Conservation (phyloP, 1,140 invertebrate species). For the Oppia nitens region DNA sequence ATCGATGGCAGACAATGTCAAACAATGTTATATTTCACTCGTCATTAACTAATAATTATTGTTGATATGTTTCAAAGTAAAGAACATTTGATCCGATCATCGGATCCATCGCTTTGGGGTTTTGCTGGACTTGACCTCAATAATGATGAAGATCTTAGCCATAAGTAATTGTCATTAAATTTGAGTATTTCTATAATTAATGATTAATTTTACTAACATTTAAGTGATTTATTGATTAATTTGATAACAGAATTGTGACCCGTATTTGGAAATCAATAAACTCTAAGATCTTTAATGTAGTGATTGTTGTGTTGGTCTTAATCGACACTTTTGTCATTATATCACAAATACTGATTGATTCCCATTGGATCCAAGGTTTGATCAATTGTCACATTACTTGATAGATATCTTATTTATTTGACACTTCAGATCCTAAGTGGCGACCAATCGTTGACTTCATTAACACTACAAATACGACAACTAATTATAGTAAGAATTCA, state of each 20-base stretch:
- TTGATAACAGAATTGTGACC: background rate
- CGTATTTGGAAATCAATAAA: conserved; percentile 17
- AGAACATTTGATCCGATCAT: conserved; percentile 22
- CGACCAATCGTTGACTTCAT: background rate
- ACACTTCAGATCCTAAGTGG: background rate
- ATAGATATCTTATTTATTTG: too few species aligned
- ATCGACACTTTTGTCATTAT: conserved; percentile 18
- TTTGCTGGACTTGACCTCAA: conserved; percentile 17
- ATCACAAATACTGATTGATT: conserved; percentile 17
- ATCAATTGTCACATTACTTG: background rate
- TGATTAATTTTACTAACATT: too few species aligned
- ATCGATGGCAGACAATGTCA: too few species aligned
- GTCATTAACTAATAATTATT: too few species aligned
- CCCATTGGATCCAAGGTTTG: conserved; percentile 19
- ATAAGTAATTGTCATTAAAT: too few species aligned
- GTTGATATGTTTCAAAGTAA: conserved; percentile 18
- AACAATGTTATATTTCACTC: too few species aligned
- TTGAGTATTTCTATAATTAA: too few species aligned
- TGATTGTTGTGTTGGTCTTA: conserved; percentile 19
- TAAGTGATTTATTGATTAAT: conserved; percentile 1
- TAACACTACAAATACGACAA: background rate
- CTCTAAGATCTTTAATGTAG: conserved; percentile 16
- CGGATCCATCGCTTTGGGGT: conserved; percentile 20
- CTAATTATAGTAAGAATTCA: background rate
- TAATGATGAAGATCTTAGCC: conserved; percentile 4